Evolutionary conservation across 2,113 vertebrate species (phyloP).

Genomic region (Psilopogon haemacephalus): DNA sequence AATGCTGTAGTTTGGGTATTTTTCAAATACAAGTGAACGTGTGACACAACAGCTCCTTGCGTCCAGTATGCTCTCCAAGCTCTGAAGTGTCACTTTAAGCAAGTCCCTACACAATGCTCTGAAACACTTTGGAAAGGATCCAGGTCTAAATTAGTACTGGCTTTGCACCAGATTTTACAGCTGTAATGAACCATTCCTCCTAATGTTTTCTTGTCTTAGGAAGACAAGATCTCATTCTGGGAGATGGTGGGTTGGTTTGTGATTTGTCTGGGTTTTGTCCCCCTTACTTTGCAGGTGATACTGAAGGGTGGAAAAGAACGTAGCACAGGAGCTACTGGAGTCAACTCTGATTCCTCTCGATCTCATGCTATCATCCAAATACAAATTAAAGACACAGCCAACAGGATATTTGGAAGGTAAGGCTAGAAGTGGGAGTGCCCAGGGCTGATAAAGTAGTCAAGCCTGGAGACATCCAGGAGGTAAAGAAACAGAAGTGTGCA

Average conservation of each 20-base stretch:
- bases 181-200: not conserved
- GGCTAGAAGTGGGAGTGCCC: not conserved
- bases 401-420: constrained; percentile 84
- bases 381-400: constrained; percentile 81
- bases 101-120: not conserved
- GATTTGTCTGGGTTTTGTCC: not conserved
- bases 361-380: constrained; percentile 93
- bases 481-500: not conserved
- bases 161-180: not conserved
- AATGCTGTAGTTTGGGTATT: not conserved
- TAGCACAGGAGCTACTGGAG: constrained; percentile 86
- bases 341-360: constrained; percentile 88
- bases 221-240: not conserved
- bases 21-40: not conserved
- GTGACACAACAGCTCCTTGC: not conserved
- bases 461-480: not conserved
- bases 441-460: not conserved
- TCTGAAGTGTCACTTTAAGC: not conserved
- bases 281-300: constrained; percentile 80
- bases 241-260: not conserved
- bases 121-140: not conserved
- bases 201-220: not conserved
- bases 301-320: constrained; percentile 84
- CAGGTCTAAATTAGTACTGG: not conserved
- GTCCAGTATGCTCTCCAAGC: not conserved